These are phyloP conservation scores for Ennomos erosarius DNA, from an alignment of 2,888 invertebrate species.

Conservation along the genomic window DNA sequence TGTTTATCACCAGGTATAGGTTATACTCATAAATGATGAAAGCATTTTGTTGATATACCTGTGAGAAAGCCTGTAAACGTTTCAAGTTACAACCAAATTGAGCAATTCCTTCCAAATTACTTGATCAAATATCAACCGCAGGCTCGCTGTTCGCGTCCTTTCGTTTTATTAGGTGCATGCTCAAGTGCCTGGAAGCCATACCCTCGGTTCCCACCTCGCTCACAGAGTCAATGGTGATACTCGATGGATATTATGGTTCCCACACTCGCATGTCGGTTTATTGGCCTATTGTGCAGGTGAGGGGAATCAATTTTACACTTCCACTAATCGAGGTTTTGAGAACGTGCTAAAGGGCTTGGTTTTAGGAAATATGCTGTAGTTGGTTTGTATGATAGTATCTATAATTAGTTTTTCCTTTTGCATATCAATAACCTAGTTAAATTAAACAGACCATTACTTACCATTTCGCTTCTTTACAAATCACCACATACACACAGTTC, in stretches of 20 bases:
- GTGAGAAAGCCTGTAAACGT: too few species aligned
- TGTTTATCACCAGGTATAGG: too few species aligned
- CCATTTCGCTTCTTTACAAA: too few species aligned
- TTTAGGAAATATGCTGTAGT: neutral
- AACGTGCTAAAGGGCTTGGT: slow-evolving; percentile 7
- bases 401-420: too few species aligned
- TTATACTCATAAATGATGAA: too few species aligned
- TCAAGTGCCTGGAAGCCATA: slow-evolving; percentile 24
- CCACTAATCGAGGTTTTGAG: slow-evolving; percentile 32
- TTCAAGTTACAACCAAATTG: too few species aligned
- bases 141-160: neutral
- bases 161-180: slow-evolving; percentile 15
- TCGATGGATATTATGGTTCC: slow-evolving; percentile 18
- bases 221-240: slow-evolving; percentile 1
- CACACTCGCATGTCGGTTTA: slow-evolving; percentile 21
- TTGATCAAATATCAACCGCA: slow-evolving; percentile 19
- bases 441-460: too few species aligned
- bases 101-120: slow-evolving; percentile 9
- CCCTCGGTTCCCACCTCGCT: slow-evolving; percentile 6
- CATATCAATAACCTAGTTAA: too few species aligned
- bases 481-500: too few species aligned
- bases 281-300: slow-evolving; percentile 37
- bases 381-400: too few species aligned
- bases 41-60: too few species aligned
- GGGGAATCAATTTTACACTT: slow-evolving; percentile 32